Evolutionary conservation across 1,140 invertebrate species (phyloP).

Genomic region (Drosophila suzukii): DNA sequence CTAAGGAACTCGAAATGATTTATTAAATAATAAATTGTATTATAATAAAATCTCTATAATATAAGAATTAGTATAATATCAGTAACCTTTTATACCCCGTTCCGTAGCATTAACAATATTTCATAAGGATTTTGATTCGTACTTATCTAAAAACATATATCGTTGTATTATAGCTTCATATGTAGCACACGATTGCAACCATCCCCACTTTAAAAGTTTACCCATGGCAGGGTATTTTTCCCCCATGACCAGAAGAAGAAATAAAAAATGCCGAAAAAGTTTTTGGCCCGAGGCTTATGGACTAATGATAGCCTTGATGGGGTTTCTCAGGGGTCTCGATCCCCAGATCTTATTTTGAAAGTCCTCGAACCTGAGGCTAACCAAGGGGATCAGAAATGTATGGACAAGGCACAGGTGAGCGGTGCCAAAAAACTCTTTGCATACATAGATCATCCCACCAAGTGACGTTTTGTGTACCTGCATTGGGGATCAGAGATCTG

Average conservation of each 20-base stretch:
- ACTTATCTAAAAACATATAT: no score
- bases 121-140: no score
- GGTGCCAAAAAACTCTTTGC: constrained; percentile 39
- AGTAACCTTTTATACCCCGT: not conserved
- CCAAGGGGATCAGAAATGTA: constrained; percentile 1
- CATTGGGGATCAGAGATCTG: constrained; percentile 12
- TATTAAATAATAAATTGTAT: not conserved
- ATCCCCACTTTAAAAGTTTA: not conserved
- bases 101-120: no score
- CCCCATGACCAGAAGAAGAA: not conserved
- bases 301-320: constrained; percentile 73
- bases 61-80: not conserved
- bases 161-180: no score
- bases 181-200: no score
- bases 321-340: constrained; percentile 23
- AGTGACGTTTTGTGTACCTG: constrained; percentile 65
- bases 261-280: constrained; percentile 34
- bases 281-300: constrained; percentile 39
- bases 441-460: constrained; percentile 68
- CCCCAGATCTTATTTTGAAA: constrained; percentile 39
- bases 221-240: not conserved
- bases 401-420: constrained; percentile 54
- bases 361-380: constrained; percentile 7
- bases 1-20: not conserved
- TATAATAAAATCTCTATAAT: not conserved